These are phyloP conservation scores for Falcaria lacertinaria DNA, from an alignment of 2,888 invertebrate species.

Conservation along the genomic window DNA sequence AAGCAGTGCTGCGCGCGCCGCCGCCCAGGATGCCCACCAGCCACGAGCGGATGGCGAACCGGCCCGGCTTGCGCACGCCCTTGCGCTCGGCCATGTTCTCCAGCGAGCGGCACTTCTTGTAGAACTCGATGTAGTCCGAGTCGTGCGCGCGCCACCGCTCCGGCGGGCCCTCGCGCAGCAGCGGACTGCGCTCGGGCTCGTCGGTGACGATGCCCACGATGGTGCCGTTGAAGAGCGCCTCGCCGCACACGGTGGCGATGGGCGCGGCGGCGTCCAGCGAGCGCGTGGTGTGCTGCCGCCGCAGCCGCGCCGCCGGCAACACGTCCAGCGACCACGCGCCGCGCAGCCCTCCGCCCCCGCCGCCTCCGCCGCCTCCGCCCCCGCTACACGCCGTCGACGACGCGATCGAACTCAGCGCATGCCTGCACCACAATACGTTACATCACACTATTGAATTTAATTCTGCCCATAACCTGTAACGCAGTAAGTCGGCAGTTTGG, in stretches of 20 bases:
- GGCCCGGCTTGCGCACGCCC: conserved; percentile 78
- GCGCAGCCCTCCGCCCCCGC: conserved; percentile 37
- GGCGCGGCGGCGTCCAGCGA: conserved; percentile 55
- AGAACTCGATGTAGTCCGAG: conserved; percentile 69
- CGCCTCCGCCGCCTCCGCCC: conserved; percentile 19
- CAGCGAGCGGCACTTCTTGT: conserved; percentile 89
- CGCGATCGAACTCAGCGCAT: conserved; percentile 83
- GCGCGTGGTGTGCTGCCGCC: conserved; percentile 50
- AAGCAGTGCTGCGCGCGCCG: conserved; percentile 82
- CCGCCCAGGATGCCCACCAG: conserved; percentile 87
- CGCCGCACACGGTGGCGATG: conserved; percentile 58
- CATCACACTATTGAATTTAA: too few relatives aligned
- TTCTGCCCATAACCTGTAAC: too few relatives aligned
- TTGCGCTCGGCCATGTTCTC: conserved; percentile 81
- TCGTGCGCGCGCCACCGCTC: conserved; percentile 63
- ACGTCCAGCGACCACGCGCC: conserved; percentile 50
- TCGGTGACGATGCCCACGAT: conserved; percentile 58
- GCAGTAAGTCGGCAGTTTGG: too few relatives aligned
- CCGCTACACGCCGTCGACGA: conserved; percentile 78
- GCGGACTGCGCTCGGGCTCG: conserved; percentile 67
- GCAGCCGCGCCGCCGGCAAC: conserved; percentile 32
- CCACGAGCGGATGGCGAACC: conserved; percentile 86
- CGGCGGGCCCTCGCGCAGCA: conserved; percentile 59
- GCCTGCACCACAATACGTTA: conserved; percentile 38
- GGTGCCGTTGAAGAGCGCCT: conserved; percentile 65